These are phyloP conservation scores for Loris lydekkerianus DNA, from an alignment of 2,797 vertebrate species.

Conservation along the genomic window DNA sequence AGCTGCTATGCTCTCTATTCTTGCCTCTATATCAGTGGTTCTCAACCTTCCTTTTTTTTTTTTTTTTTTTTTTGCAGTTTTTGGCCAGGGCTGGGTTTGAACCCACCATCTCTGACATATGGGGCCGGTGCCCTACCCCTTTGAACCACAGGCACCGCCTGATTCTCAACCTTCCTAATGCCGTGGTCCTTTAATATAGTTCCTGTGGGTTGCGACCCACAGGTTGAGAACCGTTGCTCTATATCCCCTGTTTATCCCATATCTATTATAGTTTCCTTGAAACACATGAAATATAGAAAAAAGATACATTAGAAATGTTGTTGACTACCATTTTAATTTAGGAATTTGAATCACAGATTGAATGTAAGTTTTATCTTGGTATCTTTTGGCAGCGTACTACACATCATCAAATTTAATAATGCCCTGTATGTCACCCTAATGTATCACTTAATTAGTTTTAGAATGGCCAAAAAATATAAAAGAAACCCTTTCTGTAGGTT, in stretches of 20 bases:
- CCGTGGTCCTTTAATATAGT: too few species aligned
- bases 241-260: background rate
- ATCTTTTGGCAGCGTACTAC: conserved; percentile 25
- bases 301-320: conserved; percentile 15
- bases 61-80: too few species aligned
- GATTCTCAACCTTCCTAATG: too few species aligned
- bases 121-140: too few species aligned
- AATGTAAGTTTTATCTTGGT: conserved; percentile 40
- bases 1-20: background rate
- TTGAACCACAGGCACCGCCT: too few species aligned
- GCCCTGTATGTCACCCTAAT: background rate
- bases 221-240: background rate
- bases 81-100: too few species aligned
- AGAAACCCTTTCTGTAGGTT: background rate
- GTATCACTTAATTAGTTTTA: conserved; percentile 26
- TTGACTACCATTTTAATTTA: conserved; percentile 53
- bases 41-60: too few species aligned
- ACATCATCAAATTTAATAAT: conserved; percentile 53
- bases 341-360: background rate
- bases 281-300: background rate
- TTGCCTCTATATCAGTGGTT: background rate
- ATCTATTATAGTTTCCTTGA: background rate
- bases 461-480: conserved; percentile 1
- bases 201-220: too few species aligned
- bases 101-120: too few species aligned